Evolutionary conservation across 2,888 invertebrate species (phyloP), one percentile per base, ranked within the genome.

Genomic region (Lasioglossum marginatum): DNA sequence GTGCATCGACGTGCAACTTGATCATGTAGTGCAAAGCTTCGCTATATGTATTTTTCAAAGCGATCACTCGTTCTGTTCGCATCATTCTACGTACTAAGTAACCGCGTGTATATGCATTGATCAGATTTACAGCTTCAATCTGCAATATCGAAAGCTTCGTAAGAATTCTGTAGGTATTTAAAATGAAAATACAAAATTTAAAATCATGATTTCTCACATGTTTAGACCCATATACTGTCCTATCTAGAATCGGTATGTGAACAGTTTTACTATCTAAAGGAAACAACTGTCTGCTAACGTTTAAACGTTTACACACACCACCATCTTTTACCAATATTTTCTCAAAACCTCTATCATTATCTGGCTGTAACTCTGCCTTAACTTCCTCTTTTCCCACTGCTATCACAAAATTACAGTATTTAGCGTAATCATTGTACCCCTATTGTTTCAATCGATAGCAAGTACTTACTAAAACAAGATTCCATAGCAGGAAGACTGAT

Each of bases 81-180:
- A 99, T 96, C 78, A 99, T 96, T 70, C 98, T 96, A 75, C 99
- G 96, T 37, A 97, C 97, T 79, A 99, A 96, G 94, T 97, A 98
- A 0, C 99, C 99, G 92, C 97, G 97, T 40, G 96, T 96, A 91
- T 96, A 96, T 14, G 98, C 97, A 89, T 97, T 97, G 83, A 98
- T 97, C 88, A 95, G 95, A 40, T 96, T 96, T 27, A 97, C 97
- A 5, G 98, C 98, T 90, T 94, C 93, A 85, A 95, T 92, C 96
- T 96, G 83, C 12, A 82, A 63, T 10, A 75, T 16, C 16, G 37
- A 4, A 70, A 45, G 31, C 68, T 57, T 71, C 76, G 63, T 77
- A 81, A 81, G 57, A 66, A 48, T 48, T 72, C 76, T 27, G 10
- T 37, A 57, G n/a, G 27, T 2, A 19, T 37, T 77, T n/a, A 1